A percentile compares a stretch with the other conserved stretches of the same genome.
These are phyloP conservation scores for Phylloscopus trochilus DNA, from an alignment of 2,113 vertebrate genomes.

Conservation along the genomic window DNA sequence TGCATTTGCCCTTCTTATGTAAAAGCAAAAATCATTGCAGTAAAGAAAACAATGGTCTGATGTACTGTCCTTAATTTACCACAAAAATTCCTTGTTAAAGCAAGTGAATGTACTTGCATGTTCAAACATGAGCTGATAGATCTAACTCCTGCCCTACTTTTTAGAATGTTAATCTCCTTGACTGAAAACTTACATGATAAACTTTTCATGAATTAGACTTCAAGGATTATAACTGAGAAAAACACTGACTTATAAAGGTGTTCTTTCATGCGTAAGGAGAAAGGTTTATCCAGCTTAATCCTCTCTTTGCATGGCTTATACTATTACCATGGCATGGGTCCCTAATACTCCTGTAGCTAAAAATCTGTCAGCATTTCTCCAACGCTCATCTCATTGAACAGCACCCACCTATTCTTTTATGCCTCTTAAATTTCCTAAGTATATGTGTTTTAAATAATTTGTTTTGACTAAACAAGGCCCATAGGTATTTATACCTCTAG, in stretches of 20 bases:
- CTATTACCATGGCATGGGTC: neutral
- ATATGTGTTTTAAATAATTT: neutral
- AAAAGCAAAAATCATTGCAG: neutral
- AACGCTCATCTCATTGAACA: neutral
- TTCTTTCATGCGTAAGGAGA: conserved; percentile 36
- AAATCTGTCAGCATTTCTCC: neutral
- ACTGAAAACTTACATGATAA: conserved; percentile 20
- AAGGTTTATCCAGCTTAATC: conserved; percentile 57
- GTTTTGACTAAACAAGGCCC: neutral
- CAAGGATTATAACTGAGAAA: conserved; percentile 42
- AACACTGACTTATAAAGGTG: conserved; percentile 26
- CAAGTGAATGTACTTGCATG: neutral
- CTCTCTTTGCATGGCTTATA: conserved; percentile 22
- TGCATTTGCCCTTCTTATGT: neutral
- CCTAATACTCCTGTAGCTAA: neutral
- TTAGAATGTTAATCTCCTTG: neutral
- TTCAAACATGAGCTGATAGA: neutral
- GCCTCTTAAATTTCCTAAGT: neutral
- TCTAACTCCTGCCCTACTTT: conserved; percentile 36
- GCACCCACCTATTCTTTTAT: neutral
- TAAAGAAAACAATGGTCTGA: neutral
- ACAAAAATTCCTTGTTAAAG: neutral
- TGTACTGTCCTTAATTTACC: neutral
- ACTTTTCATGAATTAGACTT: conserved; percentile 48
- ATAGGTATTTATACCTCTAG: neutral